phyloP scores from a whole-genome alignment of 2,113 vertebrate genomes.

The Clinocottus analis region DNA sequence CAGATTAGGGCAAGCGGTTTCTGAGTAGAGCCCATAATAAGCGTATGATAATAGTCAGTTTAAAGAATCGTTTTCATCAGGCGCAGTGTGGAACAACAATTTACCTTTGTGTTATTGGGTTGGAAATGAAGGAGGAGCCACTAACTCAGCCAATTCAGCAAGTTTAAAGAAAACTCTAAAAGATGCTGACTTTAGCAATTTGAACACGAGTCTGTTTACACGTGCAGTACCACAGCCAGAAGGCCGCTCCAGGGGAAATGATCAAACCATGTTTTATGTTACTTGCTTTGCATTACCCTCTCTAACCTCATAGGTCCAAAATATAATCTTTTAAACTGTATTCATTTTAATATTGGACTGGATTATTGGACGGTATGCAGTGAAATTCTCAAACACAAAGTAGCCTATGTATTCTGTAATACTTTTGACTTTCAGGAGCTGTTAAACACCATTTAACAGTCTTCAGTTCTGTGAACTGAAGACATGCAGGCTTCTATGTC shows the following conservation, averaged over 20 bases:
- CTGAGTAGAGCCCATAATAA: not conserved
- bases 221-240: conserved; percentile 54
- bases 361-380: conserved; percentile 1
- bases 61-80: conserved; percentile 54
- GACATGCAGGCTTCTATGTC: not conserved
- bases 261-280: conserved; percentile 70
- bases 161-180: conserved; percentile 63
- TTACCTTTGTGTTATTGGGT: conserved; percentile 56
- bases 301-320: conserved; percentile 7
- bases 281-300: conserved; percentile 38
- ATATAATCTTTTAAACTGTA: conserved; percentile 9
- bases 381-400: not conserved
- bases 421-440: not conserved
- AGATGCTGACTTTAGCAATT: conserved; percentile 71
- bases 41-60: conserved; percentile 35
- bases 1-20: conserved; percentile 39
- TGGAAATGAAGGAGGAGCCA: conserved; percentile 61
- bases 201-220: conserved; percentile 55
- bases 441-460: not conserved
- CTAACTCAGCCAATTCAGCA: conserved; percentile 66
- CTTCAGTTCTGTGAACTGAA: not conserved
- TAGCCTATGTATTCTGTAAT: not conserved
- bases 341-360: conserved; percentile 12
- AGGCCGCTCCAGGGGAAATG: conserved; percentile 63
- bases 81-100: conserved; percentile 60